Evolutionary conservation across 35 echinoderm and acorn worm genomes (phyloP), one percentile per base, ranked within the genome.

Genomic region (Stichopus chloronotus): DNA sequence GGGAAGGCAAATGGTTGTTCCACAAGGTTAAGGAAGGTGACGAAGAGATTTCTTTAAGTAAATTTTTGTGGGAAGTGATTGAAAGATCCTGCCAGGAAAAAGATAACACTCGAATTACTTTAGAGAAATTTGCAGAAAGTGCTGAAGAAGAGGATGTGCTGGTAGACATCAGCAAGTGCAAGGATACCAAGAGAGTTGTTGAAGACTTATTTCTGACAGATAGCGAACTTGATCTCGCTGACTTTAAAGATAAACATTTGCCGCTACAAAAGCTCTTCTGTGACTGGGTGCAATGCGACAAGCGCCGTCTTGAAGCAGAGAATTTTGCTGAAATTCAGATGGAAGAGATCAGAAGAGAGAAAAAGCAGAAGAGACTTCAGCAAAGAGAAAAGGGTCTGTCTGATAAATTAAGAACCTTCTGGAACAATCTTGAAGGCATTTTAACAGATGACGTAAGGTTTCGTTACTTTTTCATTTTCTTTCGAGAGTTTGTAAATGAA

Each of bases 201-300:
- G 82, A n/a, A 85, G 19, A 85, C 4, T 16, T 85, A 22, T 85
- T 85, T 58, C 5, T 58, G 19, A 74, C 17, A n/a, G 69, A 74
- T 14, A 7, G 17, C 17, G 5, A 85, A 56, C 19, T 59, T 23
- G 55, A 85, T 21, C 82, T 85, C 55, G 19, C 21, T 20, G 82
- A 57, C 5, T 85, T 85, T 58, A 85, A 85, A 85, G 57, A 85
- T 22, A 58, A 85, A 53, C 55, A 85, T 85, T 58, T 85, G 20
- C 55, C 55, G 55, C 21, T 85, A 20, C 82, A 85, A 25, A 20
- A 58, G 7, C n/a, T 85, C 7, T 85, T 85, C 58, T 14, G 19
- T 14, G 82, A 85, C 14, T 85, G 82, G 82, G 55, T 85, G 2
- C 6, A 85, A 6, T 5, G 55, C 10, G 82, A 85, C 52, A 85